phyloP scores from a whole-genome alignment of 2,797 vertebrate genomes.

The Coreius guichenoti region DNA sequence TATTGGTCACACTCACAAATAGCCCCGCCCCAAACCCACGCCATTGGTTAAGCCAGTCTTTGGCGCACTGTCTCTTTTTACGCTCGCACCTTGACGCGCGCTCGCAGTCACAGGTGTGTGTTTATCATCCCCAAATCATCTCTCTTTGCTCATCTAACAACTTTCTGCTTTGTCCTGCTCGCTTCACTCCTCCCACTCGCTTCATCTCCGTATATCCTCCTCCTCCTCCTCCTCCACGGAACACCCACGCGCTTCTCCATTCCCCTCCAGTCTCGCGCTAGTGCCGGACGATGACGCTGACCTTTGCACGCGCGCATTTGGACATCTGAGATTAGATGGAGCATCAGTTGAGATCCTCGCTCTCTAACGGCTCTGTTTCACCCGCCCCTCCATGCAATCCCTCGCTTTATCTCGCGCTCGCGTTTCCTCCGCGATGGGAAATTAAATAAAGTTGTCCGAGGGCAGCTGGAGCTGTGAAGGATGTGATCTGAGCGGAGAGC shows the following conservation, averaged over 20 bases:
- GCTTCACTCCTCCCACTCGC: constrained; percentile 3
- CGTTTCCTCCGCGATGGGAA: constrained; percentile 76
- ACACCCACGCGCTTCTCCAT: constrained; percentile 29
- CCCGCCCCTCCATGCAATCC: constrained; percentile 56
- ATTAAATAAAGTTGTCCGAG: constrained; percentile 80
- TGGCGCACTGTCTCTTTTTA: not conserved
- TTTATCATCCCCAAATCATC: not conserved
- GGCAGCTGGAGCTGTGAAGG: constrained; percentile 75
- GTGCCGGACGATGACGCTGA: not conserved
- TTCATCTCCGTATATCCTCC: constrained; percentile 56
- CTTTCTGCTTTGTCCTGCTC: not conserved
- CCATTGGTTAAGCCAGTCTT: not conserved
- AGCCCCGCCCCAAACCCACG: not conserved
- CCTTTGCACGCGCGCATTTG: not conserved
- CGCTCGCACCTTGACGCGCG: not conserved
- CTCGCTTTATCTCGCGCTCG: constrained; percentile 54
- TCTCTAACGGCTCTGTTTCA: constrained; percentile 25
- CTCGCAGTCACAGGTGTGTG: constrained; percentile 3
- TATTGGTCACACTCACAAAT: not conserved
- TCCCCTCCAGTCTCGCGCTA: not conserved
- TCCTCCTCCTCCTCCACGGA: not conserved
- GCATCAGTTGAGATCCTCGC: constrained; percentile 47
- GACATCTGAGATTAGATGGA: constrained; percentile 26
- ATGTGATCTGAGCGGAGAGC: constrained; percentile 69
- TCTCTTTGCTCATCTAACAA: not conserved